Conservation (phyloP, 2,113 vertebrate species). For the Aplodontia rufa region DNA sequence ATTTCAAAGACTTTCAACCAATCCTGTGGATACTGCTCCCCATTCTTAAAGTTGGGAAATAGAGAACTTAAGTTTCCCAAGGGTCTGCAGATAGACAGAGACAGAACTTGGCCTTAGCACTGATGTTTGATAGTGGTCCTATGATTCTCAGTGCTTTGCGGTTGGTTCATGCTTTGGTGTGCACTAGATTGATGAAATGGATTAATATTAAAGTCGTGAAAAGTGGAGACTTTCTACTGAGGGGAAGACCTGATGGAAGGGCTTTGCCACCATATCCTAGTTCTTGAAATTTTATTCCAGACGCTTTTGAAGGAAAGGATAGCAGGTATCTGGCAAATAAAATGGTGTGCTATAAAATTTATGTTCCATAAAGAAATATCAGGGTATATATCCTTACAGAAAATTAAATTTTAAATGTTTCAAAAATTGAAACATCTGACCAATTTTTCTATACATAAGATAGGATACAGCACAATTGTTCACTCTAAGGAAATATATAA, state of each 20-base stretch:
- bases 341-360: not conserved
- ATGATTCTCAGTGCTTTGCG: not conserved
- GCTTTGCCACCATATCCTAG: not conserved
- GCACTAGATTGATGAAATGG: not conserved
- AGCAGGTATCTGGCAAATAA: slow-evolving; percentile 1
- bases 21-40: not conserved
- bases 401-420: not conserved
- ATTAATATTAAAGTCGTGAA: not conserved
- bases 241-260: not conserved
- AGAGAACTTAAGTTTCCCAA: not conserved
- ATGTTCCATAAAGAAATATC: slow-evolving; percentile 26
- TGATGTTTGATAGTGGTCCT: not conserved
- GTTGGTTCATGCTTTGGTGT: not conserved
- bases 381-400: not conserved
- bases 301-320: not conserved
- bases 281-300: not conserved
- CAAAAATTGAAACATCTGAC: not conserved
- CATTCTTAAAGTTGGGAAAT: not conserved
- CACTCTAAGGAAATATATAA: not conserved
- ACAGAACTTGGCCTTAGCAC: not conserved
- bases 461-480: not conserved
- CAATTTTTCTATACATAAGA: not conserved
- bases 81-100: not conserved
- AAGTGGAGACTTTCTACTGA: not conserved
- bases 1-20: not conserved